These are phyloP conservation scores for Drosophila busckii DNA, from an alignment of 1,140 invertebrate species.

Conservation along the genomic window DNA sequence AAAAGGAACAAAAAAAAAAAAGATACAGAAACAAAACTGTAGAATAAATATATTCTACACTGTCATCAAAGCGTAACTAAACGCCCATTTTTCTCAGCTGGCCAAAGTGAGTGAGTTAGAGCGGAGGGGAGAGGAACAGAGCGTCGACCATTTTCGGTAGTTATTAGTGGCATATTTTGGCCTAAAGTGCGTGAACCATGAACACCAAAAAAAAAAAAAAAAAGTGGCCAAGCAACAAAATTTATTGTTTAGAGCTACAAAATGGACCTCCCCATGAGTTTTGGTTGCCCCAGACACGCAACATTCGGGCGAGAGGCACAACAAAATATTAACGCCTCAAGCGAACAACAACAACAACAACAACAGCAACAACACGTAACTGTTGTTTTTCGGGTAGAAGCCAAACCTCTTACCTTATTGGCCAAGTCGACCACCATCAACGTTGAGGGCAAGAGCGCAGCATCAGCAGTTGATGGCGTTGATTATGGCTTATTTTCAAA, in stretches of 20 bases:
- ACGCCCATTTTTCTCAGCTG: slow-evolving; percentile 76
- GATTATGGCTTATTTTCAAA: slow-evolving; percentile 77
- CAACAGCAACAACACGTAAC: slow-evolving; percentile 43
- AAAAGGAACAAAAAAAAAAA: slow-evolving; percentile 30
- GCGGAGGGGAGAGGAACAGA: neutral
- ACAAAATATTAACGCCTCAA: slow-evolving; percentile 70
- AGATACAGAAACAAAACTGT: too few relatives aligned
- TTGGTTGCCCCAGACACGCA: slow-evolving; percentile 47
- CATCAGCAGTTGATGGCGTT: slow-evolving; percentile 55
- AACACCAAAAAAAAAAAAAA: too few relatives aligned
- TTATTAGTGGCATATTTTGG: slow-evolving; percentile 77
- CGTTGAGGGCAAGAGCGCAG: neutral
- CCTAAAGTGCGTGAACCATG: slow-evolving; percentile 76
- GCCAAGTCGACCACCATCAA: slow-evolving; percentile 67
- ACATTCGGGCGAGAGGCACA: slow-evolving; percentile 49
- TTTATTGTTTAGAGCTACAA: slow-evolving; percentile 71
- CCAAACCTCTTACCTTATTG: slow-evolving; percentile 69
- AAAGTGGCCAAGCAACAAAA: slow-evolving; percentile 62
- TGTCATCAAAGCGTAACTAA: slow-evolving; percentile 78
- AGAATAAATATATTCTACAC: too few relatives aligned
- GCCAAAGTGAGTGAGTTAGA: slow-evolving; percentile 21
- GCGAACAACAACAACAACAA: slow-evolving; percentile 42
- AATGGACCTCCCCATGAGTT: slow-evolving; percentile 67
- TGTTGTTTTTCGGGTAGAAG: slow-evolving; percentile 58
- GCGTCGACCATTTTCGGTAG: slow-evolving; percentile 66